Percentiles rank a stretch among this genome's conserved stretches.
These are phyloP conservation scores for Neofelis nebulosa DNA, from an alignment of 2,113 vertebrate genomes.

Conservation along the genomic window DNA sequence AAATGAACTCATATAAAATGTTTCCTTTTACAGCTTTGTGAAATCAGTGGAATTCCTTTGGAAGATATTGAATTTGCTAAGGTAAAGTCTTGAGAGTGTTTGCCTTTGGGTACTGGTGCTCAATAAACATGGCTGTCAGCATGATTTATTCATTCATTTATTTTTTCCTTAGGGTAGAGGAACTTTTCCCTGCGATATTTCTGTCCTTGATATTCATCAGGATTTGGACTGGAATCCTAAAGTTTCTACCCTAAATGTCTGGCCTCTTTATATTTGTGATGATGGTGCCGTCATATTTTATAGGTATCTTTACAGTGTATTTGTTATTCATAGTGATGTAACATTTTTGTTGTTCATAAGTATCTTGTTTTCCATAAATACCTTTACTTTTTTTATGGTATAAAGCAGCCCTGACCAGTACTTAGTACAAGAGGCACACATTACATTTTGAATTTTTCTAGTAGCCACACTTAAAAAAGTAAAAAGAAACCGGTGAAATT, in stretches of 20 bases:
- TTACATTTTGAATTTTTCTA: conserved; percentile 21
- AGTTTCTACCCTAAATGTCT: conserved; percentile 97
- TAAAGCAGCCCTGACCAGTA: neutral
- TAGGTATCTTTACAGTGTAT: conserved; percentile 87
- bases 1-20: conserved; percentile 10
- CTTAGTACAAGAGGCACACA: neutral
- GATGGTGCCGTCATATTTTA: conserved; percentile 99
- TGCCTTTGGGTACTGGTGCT: neutral
- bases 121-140: neutral
- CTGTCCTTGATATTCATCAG: conserved; percentile 98
- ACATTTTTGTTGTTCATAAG: neutral
- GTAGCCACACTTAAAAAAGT: conserved; percentile 40
- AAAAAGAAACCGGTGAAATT: conserved; percentile 8
- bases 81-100: conserved; percentile 83
- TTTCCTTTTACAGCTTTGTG: conserved; percentile 90
- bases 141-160: conserved; percentile 34
- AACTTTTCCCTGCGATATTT: conserved; percentile 99
- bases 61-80: conserved; percentile 99
- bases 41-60: conserved; percentile 92
- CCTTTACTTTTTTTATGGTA: neutral
- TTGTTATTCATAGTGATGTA: neutral
- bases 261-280: conserved; percentile 99
- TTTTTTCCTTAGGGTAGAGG: conserved; percentile 91
- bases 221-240: conserved; percentile 99
- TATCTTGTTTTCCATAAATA: neutral